Evolutionary conservation across 2,888 invertebrate species (phyloP).

Genomic region (Catotricha subobsoleta): DNA sequence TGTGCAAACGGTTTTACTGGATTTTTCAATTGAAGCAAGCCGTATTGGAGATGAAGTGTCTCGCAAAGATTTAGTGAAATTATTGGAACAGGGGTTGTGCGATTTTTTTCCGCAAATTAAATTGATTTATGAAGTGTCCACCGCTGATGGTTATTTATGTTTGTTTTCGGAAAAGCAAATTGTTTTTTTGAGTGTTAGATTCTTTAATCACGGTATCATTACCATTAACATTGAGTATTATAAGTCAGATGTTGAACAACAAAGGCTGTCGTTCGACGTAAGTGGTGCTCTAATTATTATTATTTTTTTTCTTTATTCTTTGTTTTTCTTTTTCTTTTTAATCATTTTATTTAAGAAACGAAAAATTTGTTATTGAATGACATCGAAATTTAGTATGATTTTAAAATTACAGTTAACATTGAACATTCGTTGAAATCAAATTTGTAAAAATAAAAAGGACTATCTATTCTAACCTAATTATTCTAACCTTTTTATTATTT

Average conservation of each 20-base stretch:
- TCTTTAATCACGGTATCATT: conserved; percentile 56
- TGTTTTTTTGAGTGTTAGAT: conserved; percentile 49
- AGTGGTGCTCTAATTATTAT: conserved; percentile 13
- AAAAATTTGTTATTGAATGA: too few species aligned
- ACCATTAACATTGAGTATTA: conserved; percentile 72
- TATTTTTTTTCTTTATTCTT: background rate
- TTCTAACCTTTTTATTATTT: too few species aligned
- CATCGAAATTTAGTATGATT: too few species aligned
- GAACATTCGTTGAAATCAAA: too few species aligned
- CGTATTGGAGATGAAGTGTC: conserved; percentile 46
- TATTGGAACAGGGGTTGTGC: conserved; percentile 49
- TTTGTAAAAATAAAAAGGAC: too few species aligned
- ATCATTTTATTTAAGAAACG: too few species aligned
- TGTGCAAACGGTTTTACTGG: conserved; percentile 58
- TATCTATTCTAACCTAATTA: too few species aligned
- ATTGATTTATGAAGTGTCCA: conserved; percentile 43
- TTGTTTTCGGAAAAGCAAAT: conserved; percentile 52
- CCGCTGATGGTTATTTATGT: conserved; percentile 52
- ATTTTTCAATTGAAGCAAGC: conserved; percentile 57
- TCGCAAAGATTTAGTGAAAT: conserved; percentile 43
- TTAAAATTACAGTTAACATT: too few species aligned
- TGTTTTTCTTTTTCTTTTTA: background rate
- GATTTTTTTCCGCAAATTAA: conserved; percentile 55
- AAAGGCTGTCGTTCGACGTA: conserved; percentile 61
- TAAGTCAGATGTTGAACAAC: conserved; percentile 53